Percentiles rank a stretch among this genome's conserved stretches.
phyloP scores from a whole-genome alignment of 2,888 invertebrate genomes.

The Lasioglossum calceatum region DNA sequence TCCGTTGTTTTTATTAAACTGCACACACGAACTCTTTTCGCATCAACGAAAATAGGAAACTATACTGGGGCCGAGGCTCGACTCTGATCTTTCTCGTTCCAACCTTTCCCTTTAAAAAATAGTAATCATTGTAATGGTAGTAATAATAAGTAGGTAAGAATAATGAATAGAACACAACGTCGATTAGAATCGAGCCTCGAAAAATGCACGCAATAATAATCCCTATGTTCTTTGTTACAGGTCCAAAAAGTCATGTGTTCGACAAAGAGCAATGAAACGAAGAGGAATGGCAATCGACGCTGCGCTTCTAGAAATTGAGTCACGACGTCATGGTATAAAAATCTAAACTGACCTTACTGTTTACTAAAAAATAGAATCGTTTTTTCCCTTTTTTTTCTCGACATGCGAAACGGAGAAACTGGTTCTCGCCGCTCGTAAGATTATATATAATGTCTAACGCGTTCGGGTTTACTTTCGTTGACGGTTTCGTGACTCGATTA shows the following conservation, averaged over 20 bases:
- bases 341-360: slow-evolving; percentile 81
- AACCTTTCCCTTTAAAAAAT: slow-evolving; percentile 10
- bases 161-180: slow-evolving; percentile 6
- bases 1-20: slow-evolving; percentile 63
- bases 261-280: slow-evolving; percentile 37
- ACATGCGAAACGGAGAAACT: slow-evolving; percentile 3
- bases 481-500: slow-evolving; percentile 65
- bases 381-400: slow-evolving; percentile 20
- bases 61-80: slow-evolving; percentile 33
- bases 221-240: slow-evolving; percentile 44
- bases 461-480: slow-evolving; percentile 70
- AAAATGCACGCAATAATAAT: slow-evolving; percentile 49
- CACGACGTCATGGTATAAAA: slow-evolving; percentile 79
- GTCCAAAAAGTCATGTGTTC: slow-evolving; percentile 36
- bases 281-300: slow-evolving; percentile 50
- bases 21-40: slow-evolving; percentile 76
- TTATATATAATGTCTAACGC: slow-evolving; percentile 42
- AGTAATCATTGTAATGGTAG: neutral
- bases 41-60: slow-evolving; percentile 56
- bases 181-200: slow-evolving; percentile 29
- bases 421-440: neutral
- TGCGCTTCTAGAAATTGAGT: slow-evolving; percentile 61
- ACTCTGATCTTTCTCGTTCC: slow-evolving; percentile 25
- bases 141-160: slow-evolving; percentile 7
- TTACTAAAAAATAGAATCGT: slow-evolving; percentile 78